These are phyloP conservation scores for Crotalus adamanteus DNA, from an alignment of 2,797 vertebrate species.

Conservation along the genomic window DNA sequence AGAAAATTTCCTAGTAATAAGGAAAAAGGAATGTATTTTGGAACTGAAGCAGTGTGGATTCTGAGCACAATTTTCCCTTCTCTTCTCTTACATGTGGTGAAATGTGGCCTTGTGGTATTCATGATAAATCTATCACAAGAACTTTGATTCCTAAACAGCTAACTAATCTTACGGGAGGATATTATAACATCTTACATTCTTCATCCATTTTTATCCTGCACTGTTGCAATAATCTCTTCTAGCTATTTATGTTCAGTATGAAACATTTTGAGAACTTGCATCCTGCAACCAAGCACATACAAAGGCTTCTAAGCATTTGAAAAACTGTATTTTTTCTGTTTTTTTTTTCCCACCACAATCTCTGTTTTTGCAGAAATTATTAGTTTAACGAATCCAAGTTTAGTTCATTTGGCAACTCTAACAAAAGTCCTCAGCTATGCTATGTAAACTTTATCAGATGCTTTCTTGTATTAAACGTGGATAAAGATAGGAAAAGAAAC, in stretches of 20 bases:
- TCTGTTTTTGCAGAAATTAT: neutral
- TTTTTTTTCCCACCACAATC: neutral
- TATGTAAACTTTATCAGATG: neutral
- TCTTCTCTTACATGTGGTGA: neutral
- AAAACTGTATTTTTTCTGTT: neutral
- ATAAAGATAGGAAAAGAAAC: neutral
- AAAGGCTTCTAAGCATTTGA: neutral
- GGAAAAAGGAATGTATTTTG: constrained; percentile 22
- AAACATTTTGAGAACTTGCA: neutral
- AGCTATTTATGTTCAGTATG: neutral
- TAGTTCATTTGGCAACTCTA: neutral
- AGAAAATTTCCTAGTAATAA: neutral
- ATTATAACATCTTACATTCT: neutral
- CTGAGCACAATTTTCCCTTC: neutral
- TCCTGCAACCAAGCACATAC: neutral
- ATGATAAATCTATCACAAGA: neutral
- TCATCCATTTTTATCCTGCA: neutral
- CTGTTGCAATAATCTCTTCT: neutral
- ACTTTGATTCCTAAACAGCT: neutral
- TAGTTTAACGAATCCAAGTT: neutral
- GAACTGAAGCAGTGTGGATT: neutral
- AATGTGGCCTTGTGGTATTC: constrained; percentile 1
- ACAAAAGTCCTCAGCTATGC: neutral
- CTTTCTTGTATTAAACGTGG: neutral
- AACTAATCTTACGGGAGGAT: neutral